phyloP scores from a whole-genome alignment of 1,140 invertebrate genomes.

The Cyrtorhinus lividipennis region DNA sequence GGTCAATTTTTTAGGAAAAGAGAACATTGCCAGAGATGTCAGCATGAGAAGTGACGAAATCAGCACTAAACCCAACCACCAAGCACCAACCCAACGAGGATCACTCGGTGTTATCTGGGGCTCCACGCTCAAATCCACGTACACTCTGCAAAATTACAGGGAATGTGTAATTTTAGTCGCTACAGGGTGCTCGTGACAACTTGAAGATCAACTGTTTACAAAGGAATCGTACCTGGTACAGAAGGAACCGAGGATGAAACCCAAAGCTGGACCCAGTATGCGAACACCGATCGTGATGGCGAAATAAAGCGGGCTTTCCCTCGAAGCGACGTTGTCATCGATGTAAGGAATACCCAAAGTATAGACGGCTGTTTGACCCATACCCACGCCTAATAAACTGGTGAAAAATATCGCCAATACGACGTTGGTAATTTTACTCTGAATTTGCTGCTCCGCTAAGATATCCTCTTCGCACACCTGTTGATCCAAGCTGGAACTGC shows the following conservation, averaged over 20 bases:
- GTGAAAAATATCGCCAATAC: conserved; percentile 75
- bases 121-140: conserved; percentile 60
- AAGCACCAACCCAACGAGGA: conserved; percentile 80
- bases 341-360: conserved; percentile 88
- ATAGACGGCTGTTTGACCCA: conserved; percentile 83
- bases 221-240: conserved; percentile 44
- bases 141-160: conserved; percentile 38
- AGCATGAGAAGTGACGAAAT: conserved; percentile 64
- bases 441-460: conserved; percentile 42
- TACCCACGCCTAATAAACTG: conserved; percentile 73
- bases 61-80: conserved; percentile 75
- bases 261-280: conserved; percentile 76
- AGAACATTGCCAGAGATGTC: conserved; percentile 72
- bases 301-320: conserved; percentile 86
- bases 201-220: too few relatives aligned
- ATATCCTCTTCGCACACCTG: conserved; percentile 37
- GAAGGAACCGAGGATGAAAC: conserved; percentile 78
- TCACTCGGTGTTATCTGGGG: conserved; percentile 66
- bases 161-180: not conserved
- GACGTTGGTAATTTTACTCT: conserved; percentile 59
- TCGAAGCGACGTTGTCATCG: conserved; percentile 81
- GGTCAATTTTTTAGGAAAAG: conserved; percentile 58
- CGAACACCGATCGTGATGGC: conserved; percentile 83
- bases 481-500: conserved; percentile 18
- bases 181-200: too few relatives aligned